Percentiles rank a stretch among this genome's conserved stretches.
phyloP scores from a whole-genome alignment of 2,113 vertebrate species.

The Silurus asotus region DNA sequence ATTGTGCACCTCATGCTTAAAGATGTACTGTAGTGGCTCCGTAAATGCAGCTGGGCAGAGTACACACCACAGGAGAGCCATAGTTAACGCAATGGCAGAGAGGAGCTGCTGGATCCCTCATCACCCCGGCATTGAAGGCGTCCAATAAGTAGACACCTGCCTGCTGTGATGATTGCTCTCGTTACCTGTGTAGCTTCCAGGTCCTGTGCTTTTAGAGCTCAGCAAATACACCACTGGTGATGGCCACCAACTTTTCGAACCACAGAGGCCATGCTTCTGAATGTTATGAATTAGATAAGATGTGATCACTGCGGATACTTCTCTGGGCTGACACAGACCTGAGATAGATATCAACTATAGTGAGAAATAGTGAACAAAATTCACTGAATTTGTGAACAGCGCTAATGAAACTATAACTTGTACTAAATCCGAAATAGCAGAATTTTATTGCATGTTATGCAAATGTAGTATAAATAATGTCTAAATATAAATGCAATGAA shows the following conservation, averaged over 20 bases:
- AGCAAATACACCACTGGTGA: constrained; percentile 35
- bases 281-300: constrained; percentile 35
- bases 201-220: constrained; percentile 42
- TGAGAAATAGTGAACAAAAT: not conserved
- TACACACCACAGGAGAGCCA: constrained; percentile 42
- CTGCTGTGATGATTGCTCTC: constrained; percentile 54
- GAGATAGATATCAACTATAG: constrained; percentile 8
- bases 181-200: constrained; percentile 40
- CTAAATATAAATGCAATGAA: not conserved
- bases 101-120: constrained; percentile 36
- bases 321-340: not conserved
- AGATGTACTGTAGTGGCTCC: constrained; percentile 41
- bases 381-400: not conserved
- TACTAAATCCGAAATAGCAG: not conserved
- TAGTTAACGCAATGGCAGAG: constrained; percentile 38
- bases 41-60: constrained; percentile 49
- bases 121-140: constrained; percentile 42
- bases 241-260: constrained; percentile 31
- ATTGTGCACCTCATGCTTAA: constrained; percentile 43
- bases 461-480: not conserved
- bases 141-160: constrained; percentile 47
- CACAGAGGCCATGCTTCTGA: constrained; percentile 7
- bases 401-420: not conserved
- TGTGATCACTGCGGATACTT: constrained; percentile 20
- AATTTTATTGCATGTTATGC: not conserved